These are phyloP conservation scores for Cheiracanthium punctorium DNA, from an alignment of 2,888 invertebrate species.

Conservation along the genomic window DNA sequence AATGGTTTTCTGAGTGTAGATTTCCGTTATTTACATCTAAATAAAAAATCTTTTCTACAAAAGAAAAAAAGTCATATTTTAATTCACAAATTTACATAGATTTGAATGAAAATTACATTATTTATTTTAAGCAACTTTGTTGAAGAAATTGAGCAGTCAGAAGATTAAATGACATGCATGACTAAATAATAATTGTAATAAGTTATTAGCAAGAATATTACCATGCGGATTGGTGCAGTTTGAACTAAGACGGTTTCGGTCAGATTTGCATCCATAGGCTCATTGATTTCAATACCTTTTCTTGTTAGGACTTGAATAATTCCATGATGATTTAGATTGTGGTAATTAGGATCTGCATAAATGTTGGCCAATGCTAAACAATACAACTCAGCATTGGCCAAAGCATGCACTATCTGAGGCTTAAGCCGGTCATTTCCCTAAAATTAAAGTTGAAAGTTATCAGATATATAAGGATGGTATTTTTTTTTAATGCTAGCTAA, in stretches of 20 bases:
- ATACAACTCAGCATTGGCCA: conserved; percentile 96
- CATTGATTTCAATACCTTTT: conserved; percentile 90
- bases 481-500: too few relatives aligned
- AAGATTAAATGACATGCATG: too few relatives aligned
- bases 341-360: conserved; percentile 96
- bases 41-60: too few relatives aligned
- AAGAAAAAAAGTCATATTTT: too few relatives aligned
- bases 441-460: conserved; percentile 74
- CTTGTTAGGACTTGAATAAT: conserved; percentile 93
- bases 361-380: conserved; percentile 95
- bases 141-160: too few relatives aligned
- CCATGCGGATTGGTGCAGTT: conserved; percentile 95
- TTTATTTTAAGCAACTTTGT: too few relatives aligned
- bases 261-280: conserved; percentile 89
- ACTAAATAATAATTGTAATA: not conserved
- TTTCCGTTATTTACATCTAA: too few relatives aligned
- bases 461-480: too few relatives aligned
- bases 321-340: conserved; percentile 95
- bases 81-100: too few relatives aligned
- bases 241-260: conserved; percentile 97
- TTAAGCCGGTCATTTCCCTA: conserved; percentile 95
- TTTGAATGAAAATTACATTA: too few relatives aligned
- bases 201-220: conserved; percentile 77
- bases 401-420: conserved; percentile 91
- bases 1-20: too few relatives aligned